Evolutionary conservation across 2,113 vertebrate genomes (phyloP).

Genomic region (Crotophaga sulcirostris): DNA sequence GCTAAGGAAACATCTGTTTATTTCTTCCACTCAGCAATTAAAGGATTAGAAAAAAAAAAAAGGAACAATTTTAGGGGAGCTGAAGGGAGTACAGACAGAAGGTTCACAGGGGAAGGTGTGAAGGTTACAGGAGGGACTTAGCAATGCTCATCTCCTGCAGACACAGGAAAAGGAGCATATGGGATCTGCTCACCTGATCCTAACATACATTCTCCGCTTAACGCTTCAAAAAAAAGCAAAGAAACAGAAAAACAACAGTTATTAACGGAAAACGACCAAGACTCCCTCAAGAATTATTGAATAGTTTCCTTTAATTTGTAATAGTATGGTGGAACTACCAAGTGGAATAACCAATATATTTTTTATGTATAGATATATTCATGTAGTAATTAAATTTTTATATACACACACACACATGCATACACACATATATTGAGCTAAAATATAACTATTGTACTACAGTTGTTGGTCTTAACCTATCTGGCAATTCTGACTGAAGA

Average conservation of each 20-base stretch:
- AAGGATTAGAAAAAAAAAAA: background rate
- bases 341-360: background rate
- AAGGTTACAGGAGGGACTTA: background rate
- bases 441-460: background rate
- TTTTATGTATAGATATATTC: no score
- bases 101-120: background rate
- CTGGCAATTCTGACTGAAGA: background rate
- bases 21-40: background rate
- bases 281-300: background rate
- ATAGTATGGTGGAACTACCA: background rate
- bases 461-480: background rate
- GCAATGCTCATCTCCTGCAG: conserved; percentile 27
- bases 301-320: background rate
- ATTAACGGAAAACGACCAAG: background rate
- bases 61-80: background rate
- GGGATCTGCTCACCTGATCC: conserved; percentile 62
- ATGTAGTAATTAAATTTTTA: background rate
- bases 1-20: background rate
- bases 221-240: conserved; percentile 8
- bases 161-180: conserved; percentile 2
- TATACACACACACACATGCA: background rate
- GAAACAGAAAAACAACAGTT: background rate
- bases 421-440: background rate
- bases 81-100: background rate
- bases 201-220: conserved; percentile 37